Conservation (phyloP, 2,888 invertebrate genomes). For the Tetragonisca angustula region DNA sequence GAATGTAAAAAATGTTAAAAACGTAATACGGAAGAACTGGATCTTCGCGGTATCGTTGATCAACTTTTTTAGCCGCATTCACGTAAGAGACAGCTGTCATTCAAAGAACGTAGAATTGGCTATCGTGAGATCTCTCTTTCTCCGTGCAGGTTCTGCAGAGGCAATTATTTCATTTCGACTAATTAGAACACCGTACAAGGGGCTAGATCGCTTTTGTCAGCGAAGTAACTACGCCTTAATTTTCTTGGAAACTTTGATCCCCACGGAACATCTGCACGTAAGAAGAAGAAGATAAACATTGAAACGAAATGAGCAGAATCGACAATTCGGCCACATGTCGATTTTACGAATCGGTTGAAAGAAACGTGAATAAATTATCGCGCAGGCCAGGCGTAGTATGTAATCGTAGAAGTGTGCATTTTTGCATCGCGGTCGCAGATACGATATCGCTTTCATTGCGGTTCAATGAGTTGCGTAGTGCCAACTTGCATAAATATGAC, state of each 20-base stretch:
- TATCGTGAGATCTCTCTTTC: conserved; percentile 27
- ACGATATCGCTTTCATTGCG: conserved; percentile 24
- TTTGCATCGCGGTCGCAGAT: not conserved
- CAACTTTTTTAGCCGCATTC: not conserved
- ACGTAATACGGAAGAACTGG: not conserved
- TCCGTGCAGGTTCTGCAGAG: not conserved
- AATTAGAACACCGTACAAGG: conserved; percentile 30
- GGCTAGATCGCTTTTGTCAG: conserved; percentile 5
- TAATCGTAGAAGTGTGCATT: not conserved
- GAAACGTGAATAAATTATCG: not conserved
- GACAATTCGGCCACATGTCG: not conserved
- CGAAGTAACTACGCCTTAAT: conserved; percentile 25
- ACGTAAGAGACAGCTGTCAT: not conserved
- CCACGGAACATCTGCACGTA: not conserved
- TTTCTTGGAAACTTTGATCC: conserved; percentile 7
- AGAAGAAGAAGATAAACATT: not conserved
- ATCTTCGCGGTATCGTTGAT: not conserved
- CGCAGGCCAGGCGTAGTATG: too few relatives aligned
- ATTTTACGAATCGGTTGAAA: not conserved
- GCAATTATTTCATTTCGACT: conserved; percentile 44
- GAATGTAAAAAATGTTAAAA: not conserved
- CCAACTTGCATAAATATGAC: conserved; percentile 9
- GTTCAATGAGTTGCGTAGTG: not conserved
- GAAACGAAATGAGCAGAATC: not conserved
- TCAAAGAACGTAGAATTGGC: not conserved